These are phyloP conservation scores for Myrmecophaga tridactyla DNA, from an alignment of 2,113 vertebrate genomes.

Conservation along the genomic window DNA sequence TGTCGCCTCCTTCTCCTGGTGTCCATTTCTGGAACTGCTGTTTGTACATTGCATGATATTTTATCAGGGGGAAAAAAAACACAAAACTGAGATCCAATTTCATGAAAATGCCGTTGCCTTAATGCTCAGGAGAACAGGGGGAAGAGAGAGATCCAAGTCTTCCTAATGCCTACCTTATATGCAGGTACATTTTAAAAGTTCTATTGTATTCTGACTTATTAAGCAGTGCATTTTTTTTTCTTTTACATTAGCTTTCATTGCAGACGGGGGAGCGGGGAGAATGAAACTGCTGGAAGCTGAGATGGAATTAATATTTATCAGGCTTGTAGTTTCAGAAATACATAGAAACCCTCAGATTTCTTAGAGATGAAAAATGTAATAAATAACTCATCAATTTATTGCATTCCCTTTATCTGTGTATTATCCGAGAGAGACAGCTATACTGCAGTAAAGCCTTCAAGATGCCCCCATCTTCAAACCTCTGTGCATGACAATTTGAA, in stretches of 20 bases:
- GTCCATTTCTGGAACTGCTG: conserved; percentile 74
- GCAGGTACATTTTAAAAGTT: conserved; percentile 76
- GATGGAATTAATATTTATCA: conserved; percentile 35
- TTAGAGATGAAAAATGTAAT: conserved; percentile 61
- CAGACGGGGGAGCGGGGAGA: conserved; percentile 68
- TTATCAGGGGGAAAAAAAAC: conserved; percentile 60
- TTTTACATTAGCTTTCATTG: conserved; percentile 73
- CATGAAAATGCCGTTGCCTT: conserved; percentile 65
- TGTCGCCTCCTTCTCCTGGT: conserved; percentile 74
- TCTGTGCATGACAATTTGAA: background rate
- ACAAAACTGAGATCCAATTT: conserved; percentile 71
- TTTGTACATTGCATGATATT: conserved; percentile 68
- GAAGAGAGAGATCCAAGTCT: conserved; percentile 65
- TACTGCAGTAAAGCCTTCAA: background rate
- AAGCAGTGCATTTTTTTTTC: conserved; percentile 57
- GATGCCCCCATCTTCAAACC: conserved; percentile 5
- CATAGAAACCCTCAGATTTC: conserved; percentile 59
- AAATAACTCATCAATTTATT: conserved; percentile 64
- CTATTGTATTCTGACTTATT: conserved; percentile 73
- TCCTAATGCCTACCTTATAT: conserved; percentile 69
- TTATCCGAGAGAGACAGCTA: conserved; percentile 34
- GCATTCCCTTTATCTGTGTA: conserved; percentile 50
- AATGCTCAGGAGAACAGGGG: conserved; percentile 74
- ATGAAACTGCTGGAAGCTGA: conserved; percentile 61
- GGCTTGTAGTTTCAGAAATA: conserved; percentile 48